These are phyloP conservation scores for Meteorus colon DNA, from an alignment of 2,888 invertebrate genomes.

Conservation along the genomic window DNA sequence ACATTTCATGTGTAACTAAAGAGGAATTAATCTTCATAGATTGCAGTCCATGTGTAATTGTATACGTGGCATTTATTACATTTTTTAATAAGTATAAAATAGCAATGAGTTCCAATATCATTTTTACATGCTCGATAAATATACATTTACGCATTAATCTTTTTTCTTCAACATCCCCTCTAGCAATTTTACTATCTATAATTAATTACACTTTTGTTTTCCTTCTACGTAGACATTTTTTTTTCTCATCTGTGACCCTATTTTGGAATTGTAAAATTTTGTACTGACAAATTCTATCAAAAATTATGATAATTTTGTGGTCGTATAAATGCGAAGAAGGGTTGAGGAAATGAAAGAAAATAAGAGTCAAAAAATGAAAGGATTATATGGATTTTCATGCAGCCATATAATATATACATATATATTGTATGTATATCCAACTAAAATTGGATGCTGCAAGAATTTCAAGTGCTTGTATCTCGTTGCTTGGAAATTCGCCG, in stretches of 20 bases:
- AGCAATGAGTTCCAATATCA: conserved; percentile 36
- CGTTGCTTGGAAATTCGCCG: conserved; percentile 7
- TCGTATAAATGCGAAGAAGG: neutral
- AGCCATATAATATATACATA: neutral
- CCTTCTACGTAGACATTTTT: neutral
- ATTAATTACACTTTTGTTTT: neutral
- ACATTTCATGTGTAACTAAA: conserved; percentile 21
- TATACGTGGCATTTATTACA: conserved; percentile 45
- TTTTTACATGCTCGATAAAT: conserved; percentile 47
- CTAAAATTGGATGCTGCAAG: conserved; percentile 12
- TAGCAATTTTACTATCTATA: neutral
- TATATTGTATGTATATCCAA: neutral
- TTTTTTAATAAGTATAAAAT: conserved; percentile 43
- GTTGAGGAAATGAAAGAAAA: conserved; percentile 43
- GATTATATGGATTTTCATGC: neutral
- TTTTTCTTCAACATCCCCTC: neutral
- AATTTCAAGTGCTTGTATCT: conserved; percentile 1
- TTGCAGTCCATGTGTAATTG: conserved; percentile 24
- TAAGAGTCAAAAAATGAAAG: conserved; percentile 55
- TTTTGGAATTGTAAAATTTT: neutral
- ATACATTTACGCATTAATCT: conserved; percentile 46
- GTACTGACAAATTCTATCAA: neutral
- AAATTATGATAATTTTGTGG: neutral
- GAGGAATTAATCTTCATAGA: conserved; percentile 46
- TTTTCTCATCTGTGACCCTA: no score